Evolutionary conservation across 2,113 vertebrate species (phyloP).

Genomic region (Hippocampus abdominalis): DNA sequence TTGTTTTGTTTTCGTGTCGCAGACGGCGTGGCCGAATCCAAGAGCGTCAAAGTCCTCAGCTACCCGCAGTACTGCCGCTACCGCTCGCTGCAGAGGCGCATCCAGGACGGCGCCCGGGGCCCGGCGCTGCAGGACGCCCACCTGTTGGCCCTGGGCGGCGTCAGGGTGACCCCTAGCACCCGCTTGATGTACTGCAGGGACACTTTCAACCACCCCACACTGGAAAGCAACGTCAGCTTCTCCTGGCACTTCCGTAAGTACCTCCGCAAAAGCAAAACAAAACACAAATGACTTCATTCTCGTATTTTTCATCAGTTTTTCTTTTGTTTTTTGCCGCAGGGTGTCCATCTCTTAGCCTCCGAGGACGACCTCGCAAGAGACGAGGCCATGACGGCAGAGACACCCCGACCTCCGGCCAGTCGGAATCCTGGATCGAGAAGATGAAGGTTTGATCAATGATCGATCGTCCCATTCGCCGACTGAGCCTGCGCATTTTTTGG

Average conservation of each 20-base stretch:
- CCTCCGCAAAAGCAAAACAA: too few species aligned
- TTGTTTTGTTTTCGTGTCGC: not conserved
- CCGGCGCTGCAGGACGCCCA: slow-evolving; percentile 59
- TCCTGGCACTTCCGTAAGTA: slow-evolving; percentile 74
- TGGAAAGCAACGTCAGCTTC: slow-evolving; percentile 67
- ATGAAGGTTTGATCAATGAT: slow-evolving; percentile 64
- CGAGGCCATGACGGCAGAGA: slow-evolving; percentile 60
- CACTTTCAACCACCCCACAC: slow-evolving; percentile 75
- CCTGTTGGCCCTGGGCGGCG: slow-evolving; percentile 71
- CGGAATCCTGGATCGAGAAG: slow-evolving; percentile 72
- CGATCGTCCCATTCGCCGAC: too few species aligned
- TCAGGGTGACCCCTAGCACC: slow-evolving; percentile 56
- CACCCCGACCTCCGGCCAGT: slow-evolving; percentile 46
- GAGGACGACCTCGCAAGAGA: slow-evolving; percentile 76
- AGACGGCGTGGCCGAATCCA: slow-evolving; percentile 16
- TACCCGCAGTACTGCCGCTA: slow-evolving; percentile 80
- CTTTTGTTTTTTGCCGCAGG: slow-evolving; percentile 43
- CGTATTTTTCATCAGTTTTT: not conserved
- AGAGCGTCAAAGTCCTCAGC: slow-evolving; percentile 69
- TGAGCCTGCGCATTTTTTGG: too few species aligned
- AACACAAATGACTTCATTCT: not conserved
- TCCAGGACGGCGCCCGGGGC: slow-evolving; percentile 46
- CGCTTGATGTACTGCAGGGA: slow-evolving; percentile 76
- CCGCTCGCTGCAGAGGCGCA: slow-evolving; percentile 72
- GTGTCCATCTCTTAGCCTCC: slow-evolving; percentile 72